A percentile compares a stretch with the other conserved stretches of the same genome.
Evolutionary conservation across 2,113 vertebrate species (phyloP).

Genomic region (Symphodus melops): DNA sequence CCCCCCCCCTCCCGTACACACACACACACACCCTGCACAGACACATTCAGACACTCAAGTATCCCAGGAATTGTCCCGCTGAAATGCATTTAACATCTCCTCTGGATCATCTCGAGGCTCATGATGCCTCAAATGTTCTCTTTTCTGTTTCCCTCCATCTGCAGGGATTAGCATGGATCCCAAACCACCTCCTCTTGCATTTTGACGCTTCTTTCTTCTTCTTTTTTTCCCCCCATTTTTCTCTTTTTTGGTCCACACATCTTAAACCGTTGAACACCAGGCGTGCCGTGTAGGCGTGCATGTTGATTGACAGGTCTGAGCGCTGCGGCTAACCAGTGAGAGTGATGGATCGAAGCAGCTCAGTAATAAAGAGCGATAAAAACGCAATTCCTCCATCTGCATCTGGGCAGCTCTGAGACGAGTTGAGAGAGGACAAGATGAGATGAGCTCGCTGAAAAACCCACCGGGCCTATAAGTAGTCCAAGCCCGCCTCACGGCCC

Average conservation of each 20-base stretch:
- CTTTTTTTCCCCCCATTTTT: background rate
- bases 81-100: constrained; percentile 65
- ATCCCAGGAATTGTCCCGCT: constrained; percentile 66
- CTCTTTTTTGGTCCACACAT: background rate
- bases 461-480: constrained; percentile 68
- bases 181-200: background rate
- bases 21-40: constrained; percentile 10
- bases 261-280: constrained; percentile 34
- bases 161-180: constrained; percentile 17
- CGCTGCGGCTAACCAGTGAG: constrained; percentile 70
- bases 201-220: constrained; percentile 3
- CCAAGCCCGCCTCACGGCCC: constrained; percentile 42
- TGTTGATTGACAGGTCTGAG: constrained; percentile 50
- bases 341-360: constrained; percentile 61
- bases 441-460: constrained; percentile 61
- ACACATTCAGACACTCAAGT: constrained; percentile 11
- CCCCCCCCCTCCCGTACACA: background rate
- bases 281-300: background rate
- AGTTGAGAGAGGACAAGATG: constrained; percentile 35
- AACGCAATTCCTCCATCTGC: constrained; percentile 64
- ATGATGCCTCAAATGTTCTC: constrained; percentile 23
- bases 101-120: constrained; percentile 48
- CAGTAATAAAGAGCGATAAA: constrained; percentile 67
- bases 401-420: constrained; percentile 37
- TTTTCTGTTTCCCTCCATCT: constrained; percentile 38